A percentile compares a stretch with the other conserved stretches of the same genome.
phyloP scores from a whole-genome alignment of 2,113 vertebrate genomes.

The Tonatia bakeri region DNA sequence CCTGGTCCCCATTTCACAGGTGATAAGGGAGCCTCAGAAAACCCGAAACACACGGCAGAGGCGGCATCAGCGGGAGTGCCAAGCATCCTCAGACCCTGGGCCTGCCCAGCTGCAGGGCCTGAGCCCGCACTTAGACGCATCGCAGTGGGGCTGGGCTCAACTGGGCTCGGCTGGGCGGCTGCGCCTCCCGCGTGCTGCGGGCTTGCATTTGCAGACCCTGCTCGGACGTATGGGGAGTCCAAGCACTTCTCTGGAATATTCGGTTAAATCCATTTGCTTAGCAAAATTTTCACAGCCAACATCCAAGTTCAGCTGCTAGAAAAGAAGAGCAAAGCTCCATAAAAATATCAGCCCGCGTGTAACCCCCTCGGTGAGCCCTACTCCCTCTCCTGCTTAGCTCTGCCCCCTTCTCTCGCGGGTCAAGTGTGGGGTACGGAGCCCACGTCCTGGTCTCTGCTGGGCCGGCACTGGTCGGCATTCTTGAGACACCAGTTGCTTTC shows the following conservation, averaged over 20 bases:
- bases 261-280: background rate
- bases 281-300: no score
- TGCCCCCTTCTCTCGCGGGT: fast-evolving
- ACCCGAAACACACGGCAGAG: background rate
- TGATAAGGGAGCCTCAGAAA: background rate
- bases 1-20: background rate
- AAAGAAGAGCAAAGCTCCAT: background rate
- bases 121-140: no score
- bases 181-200: background rate
- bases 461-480: background rate
- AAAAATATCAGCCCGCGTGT: background rate
- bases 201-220: background rate
- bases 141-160: no score
- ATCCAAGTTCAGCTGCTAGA: background rate
- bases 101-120: no score
- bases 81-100: fast-evolving
- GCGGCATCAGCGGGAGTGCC: no score
- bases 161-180: background rate
- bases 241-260: background rate
- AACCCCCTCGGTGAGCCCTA: background rate
- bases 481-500: background rate
- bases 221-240: background rate
- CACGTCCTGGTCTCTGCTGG: background rate
- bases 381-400: background rate
- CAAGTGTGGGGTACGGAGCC: background rate